Base-by-base conservation (phyloP, 2,888 invertebrate genomes). In the Arge pagana region DNA sequence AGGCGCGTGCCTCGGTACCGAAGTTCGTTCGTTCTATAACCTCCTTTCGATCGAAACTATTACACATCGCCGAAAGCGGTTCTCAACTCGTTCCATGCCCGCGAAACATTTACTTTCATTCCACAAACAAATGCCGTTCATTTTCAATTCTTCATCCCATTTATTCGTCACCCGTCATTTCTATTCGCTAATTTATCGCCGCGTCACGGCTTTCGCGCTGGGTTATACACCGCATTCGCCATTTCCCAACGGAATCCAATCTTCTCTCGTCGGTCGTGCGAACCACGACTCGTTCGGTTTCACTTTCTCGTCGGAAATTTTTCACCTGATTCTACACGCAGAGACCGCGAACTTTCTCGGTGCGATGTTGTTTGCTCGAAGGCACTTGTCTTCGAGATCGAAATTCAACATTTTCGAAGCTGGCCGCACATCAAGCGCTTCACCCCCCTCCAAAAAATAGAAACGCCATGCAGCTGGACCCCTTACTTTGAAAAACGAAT, bases 21-120 rank as follows among this genome's bases (percentile, higher is more conserved):
- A 26, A 8, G 28, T 26, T 26, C 28, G 28, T 26, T 76, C 75
- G 76, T 75, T 75, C 68, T 68, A 71, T 75, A 75, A 74, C 76
- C 75, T 76, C 75, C 75, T 76, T 76, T 74, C 75, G 66, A 75
- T 75, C 74, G 74, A 76, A 76, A 76, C 74, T 75, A 75, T 76
- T 75, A 76, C 74, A 74, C 73, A 72, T 70, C 68, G 68, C 58
- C 53, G 15, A 11, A 30, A 74, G 72, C 63, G 74, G 60, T 60
- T 67, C 74, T 74, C 73, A 74, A 58, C 62, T 13, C 4, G 28
- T 26, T 26, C 2, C 2, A n/a, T n/a, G n/a, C n/a, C 57, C 18
- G 45, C 51, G 39, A 31, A 52, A 53, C 58, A 61, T 67, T 68
- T 67, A 67, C 66, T 69, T 68, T 68, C 68, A 64, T 68, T 68